phyloP scores from a whole-genome alignment of 2,113 vertebrate genomes.

The Sphyrna mokarran region DNA sequence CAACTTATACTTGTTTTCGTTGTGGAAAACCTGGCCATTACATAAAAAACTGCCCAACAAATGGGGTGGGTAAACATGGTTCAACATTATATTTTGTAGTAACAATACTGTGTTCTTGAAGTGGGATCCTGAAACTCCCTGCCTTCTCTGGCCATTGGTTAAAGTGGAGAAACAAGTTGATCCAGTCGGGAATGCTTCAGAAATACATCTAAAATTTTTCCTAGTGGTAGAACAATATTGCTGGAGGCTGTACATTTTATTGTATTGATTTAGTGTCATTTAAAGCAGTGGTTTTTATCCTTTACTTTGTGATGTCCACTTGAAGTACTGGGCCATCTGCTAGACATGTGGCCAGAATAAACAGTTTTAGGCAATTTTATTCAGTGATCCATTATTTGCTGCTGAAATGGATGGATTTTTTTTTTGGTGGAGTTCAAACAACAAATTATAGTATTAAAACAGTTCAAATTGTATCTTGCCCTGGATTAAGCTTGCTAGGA shows the following conservation, averaged over 20 bases:
- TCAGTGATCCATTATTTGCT: neutral
- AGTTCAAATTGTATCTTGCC: neutral
- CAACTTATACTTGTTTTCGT: conserved; percentile 87
- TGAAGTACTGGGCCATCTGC: neutral
- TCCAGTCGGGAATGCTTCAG: neutral
- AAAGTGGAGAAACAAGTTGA: neutral
- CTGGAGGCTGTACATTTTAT: neutral
- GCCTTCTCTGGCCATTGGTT: neutral
- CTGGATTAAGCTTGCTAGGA: neutral
- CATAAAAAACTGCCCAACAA: conserved; percentile 88
- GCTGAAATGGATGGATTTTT: neutral
- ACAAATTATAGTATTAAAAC: neutral
- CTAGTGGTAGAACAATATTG: neutral
- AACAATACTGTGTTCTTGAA: conserved; percentile 9
- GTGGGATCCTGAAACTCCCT: neutral
- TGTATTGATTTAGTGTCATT: neutral
- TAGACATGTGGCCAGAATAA: neutral
- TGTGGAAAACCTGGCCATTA: conserved; percentile 91
- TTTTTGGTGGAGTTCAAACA: neutral
- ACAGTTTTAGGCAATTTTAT: neutral
- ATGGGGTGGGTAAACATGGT: conserved; percentile 66
- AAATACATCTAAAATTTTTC: neutral
- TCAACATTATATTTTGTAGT: neutral
- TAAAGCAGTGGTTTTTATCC: neutral
- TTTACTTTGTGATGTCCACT: neutral